Conservation (phyloP, 2,888 invertebrate genomes). For the Drosophila merina region DNA sequence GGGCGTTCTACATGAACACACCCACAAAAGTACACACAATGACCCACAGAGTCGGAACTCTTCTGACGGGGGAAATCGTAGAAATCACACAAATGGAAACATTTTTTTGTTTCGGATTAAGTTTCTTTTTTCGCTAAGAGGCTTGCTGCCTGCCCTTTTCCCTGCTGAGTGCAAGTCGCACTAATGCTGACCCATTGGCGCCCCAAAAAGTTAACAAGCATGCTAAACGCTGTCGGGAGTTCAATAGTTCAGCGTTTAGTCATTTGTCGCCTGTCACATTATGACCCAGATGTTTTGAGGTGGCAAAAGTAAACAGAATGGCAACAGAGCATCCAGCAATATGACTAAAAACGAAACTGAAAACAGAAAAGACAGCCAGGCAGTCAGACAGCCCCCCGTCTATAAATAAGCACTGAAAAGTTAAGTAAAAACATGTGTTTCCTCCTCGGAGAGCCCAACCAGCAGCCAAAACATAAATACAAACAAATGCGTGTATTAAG, state of each 20-base stretch:
- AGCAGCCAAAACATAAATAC: slow-evolving; percentile 41
- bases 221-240: slow-evolving; percentile 64
- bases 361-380: slow-evolving; percentile 41
- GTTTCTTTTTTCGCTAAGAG: slow-evolving; percentile 54
- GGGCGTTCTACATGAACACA: slow-evolving; percentile 51
- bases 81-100: slow-evolving; percentile 54
- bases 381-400: slow-evolving; percentile 10
- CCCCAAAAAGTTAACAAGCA: slow-evolving; percentile 62
- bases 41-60: background rate
- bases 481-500: slow-evolving; percentile 51
- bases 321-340: background rate
- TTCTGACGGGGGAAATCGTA: slow-evolving; percentile 59
- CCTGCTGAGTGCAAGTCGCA: slow-evolving; percentile 25
- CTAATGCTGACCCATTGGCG: slow-evolving; percentile 52
- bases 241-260: slow-evolving; percentile 62
- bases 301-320: slow-evolving; percentile 20
- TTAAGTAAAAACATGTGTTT: slow-evolving; percentile 72
- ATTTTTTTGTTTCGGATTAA: slow-evolving; percentile 24
- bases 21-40: slow-evolving; percentile 16
- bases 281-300: slow-evolving; percentile 66
- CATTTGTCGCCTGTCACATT: slow-evolving; percentile 49
- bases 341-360: slow-evolving; percentile 13
- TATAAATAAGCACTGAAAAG: slow-evolving; percentile 66
- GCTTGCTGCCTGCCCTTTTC: slow-evolving; percentile 75
- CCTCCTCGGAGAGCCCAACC: slow-evolving; percentile 46